A percentile compares a stretch with the other conserved stretches of the same genome.
Evolutionary conservation across 2,888 invertebrate genomes (phyloP).

Genomic region (Teinopalpus imperialis): DNA sequence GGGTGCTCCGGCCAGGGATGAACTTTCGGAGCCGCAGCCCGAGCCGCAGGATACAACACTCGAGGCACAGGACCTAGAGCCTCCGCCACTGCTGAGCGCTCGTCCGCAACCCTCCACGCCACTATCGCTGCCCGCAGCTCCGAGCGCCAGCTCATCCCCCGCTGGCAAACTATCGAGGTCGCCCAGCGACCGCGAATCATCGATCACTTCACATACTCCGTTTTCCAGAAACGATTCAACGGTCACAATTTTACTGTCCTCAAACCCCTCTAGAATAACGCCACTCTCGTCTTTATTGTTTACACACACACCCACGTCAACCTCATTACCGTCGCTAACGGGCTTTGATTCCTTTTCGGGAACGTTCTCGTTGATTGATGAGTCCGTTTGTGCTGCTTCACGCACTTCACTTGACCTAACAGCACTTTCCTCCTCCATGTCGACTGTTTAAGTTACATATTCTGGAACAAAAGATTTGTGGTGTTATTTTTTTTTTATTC

Average conservation of each 20-base stretch:
- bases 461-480: constrained; percentile 63
- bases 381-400: constrained; percentile 40
- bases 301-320: constrained; percentile 41
- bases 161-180: constrained; percentile 72
- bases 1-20: constrained; percentile 83
- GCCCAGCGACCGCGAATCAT: constrained; percentile 67
- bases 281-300: constrained; percentile 52
- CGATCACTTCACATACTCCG: constrained; percentile 60
- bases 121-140: constrained; percentile 89
- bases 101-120: constrained; percentile 89
- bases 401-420: constrained; percentile 43
- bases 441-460: constrained; percentile 62
- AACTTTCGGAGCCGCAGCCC: constrained; percentile 91
- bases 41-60: constrained; percentile 90
- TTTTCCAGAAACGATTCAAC: constrained; percentile 49
- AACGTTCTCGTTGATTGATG: constrained; percentile 40
- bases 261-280: constrained; percentile 44
- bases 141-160: constrained; percentile 63
- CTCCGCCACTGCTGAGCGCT: constrained; percentile 85
- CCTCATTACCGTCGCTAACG: constrained; percentile 38
- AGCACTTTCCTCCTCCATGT: constrained; percentile 64
- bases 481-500: constrained; percentile 25
- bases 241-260: constrained; percentile 40
- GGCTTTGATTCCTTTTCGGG: constrained; percentile 36
- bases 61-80: constrained; percentile 88